Conservation (phyloP, 53 echinoderm and acorn worm genomes). For the Holothuria leucospilota region DNA sequence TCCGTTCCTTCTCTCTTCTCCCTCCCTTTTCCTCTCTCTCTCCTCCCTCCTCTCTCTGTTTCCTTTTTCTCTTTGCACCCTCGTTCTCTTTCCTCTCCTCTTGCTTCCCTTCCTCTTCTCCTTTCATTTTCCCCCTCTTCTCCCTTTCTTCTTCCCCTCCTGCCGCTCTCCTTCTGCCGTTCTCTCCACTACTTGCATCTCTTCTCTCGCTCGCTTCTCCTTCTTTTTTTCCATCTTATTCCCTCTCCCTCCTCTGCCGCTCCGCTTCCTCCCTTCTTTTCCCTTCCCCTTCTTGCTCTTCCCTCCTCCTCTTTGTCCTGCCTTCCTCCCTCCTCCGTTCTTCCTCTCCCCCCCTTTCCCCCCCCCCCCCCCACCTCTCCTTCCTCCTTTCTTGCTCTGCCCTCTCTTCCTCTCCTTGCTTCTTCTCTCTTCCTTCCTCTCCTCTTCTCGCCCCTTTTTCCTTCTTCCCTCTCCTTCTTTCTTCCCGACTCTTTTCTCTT, state of each 20-base stretch:
- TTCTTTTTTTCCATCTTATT: background rate
- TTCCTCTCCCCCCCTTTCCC: too few species aligned
- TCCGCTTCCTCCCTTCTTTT: background rate
- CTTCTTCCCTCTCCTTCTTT: background rate
- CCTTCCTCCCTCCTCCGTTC: background rate
- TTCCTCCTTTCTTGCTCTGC: background rate
- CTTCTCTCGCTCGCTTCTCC: background rate
- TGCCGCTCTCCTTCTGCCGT: background rate
- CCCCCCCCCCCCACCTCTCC: too few species aligned
- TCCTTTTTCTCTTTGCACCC: background rate
- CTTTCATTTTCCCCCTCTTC: too few species aligned
- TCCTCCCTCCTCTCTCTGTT: background rate
- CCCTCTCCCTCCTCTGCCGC: background rate
- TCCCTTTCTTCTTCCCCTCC: background rate
- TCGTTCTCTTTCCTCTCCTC: background rate
- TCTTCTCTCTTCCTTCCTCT: too few species aligned
- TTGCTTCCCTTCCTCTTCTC: background rate
- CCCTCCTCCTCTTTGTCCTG: background rate
- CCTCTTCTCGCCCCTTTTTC: too few species aligned
- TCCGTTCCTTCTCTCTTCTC: too few species aligned
- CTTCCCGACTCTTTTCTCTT: background rate
- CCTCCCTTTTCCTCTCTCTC: background rate
- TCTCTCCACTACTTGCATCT: background rate
- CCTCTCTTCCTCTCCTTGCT: too few species aligned
- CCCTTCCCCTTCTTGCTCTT: background rate